A percentile compares a stretch with the other conserved stretches of the same genome.
These are phyloP conservation scores for Gymnocephalus cernua DNA, from an alignment of 2,113 vertebrate genomes.

Conservation along the genomic window DNA sequence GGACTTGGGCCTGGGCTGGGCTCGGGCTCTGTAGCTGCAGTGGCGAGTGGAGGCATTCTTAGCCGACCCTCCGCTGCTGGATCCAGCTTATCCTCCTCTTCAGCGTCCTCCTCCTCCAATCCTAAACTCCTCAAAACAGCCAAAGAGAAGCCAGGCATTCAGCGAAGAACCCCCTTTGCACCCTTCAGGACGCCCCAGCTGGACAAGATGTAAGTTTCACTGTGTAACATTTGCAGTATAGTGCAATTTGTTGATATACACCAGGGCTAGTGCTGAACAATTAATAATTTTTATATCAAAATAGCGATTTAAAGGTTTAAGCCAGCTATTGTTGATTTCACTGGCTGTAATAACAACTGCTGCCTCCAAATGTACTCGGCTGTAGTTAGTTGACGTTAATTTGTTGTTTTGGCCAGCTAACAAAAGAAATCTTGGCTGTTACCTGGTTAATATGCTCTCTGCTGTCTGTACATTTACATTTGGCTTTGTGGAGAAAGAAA, in stretches of 20 bases:
- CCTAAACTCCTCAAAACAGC: slow-evolving; percentile 94
- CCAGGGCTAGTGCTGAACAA: not conserved
- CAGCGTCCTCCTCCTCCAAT: slow-evolving; percentile 88
- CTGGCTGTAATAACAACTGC: not conserved
- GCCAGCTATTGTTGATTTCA: not conserved
- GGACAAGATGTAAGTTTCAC: slow-evolving; percentile 92
- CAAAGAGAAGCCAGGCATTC: slow-evolving; percentile 95
- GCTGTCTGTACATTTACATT: not conserved
- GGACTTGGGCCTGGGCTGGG: slow-evolving; percentile 80
- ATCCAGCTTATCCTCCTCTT: slow-evolving; percentile 81
- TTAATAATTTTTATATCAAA: not conserved
- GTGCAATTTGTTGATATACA: not conserved
- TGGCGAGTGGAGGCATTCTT: slow-evolving; percentile 84
- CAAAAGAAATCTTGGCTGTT: not conserved
- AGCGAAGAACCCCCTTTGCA: slow-evolving; percentile 90
- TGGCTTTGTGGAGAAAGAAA: not conserved
- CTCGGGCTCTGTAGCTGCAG: slow-evolving; percentile 75
- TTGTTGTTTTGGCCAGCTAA: not conserved
- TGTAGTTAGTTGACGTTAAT: not conserved
- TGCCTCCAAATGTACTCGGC: not conserved
- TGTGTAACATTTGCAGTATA: not conserved
- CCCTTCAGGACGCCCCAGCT: slow-evolving; percentile 88
- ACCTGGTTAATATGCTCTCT: not conserved
- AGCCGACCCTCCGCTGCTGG: slow-evolving; percentile 82
- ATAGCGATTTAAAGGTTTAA: not conserved